Conservation (phyloP, 2,113 vertebrate species). For the Dromiciops gliroides region DNA sequence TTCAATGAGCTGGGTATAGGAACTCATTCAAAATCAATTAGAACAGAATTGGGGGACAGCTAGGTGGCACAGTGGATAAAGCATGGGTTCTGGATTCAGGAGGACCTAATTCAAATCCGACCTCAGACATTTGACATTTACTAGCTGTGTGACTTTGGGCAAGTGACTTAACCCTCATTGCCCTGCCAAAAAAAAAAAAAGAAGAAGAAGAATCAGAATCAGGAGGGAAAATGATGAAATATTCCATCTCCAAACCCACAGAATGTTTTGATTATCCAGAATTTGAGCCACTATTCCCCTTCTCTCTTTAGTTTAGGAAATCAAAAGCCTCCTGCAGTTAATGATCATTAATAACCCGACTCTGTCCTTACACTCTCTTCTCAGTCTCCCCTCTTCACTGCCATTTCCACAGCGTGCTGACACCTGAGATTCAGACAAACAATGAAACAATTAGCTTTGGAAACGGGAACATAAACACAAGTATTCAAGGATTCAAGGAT, state of each 20-base stretch:
- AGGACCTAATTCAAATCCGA: no score
- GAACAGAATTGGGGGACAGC: no score
- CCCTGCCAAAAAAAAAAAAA: no score
- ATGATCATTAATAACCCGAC: neutral
- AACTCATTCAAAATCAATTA: slow-evolving; percentile 42
- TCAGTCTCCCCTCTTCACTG: neutral
- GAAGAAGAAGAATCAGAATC: no score
- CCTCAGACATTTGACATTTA: no score
- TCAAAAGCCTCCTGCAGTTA: neutral
- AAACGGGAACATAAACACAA: slow-evolving; percentile 38
- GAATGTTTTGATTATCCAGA: neutral
- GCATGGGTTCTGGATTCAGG: no score
- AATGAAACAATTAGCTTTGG: slow-evolving; percentile 35
- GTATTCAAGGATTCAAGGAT: slow-evolving; percentile 31
- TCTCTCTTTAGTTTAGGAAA: neutral
- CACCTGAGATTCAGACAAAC: slow-evolving; percentile 14
- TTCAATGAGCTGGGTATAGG: neutral
- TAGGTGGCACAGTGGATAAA: no score
- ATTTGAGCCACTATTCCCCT: neutral
- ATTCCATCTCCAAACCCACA: neutral
- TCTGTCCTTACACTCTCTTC: neutral
- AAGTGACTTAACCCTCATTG: no score
- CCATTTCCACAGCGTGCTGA: neutral
- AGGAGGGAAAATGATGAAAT: neutral
- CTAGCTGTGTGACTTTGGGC: no score